Conservation (phyloP, 2,797 vertebrate genomes). For the Argya squamiceps region DNA sequence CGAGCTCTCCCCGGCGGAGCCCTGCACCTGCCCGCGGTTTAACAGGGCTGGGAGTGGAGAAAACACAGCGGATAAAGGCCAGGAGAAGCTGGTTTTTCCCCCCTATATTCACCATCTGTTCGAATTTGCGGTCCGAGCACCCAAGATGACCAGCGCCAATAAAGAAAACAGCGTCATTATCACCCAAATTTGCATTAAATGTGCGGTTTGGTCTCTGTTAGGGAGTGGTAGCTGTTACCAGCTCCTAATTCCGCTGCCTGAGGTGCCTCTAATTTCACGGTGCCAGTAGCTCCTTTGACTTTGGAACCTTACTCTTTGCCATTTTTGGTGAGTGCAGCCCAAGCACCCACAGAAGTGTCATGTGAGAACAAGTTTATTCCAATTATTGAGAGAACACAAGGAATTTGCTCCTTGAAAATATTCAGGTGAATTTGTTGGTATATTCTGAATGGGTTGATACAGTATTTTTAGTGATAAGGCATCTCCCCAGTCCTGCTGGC, state of each 20-base stretch:
- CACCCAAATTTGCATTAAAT: neutral
- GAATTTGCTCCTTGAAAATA: neutral
- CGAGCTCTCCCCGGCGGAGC: neutral
- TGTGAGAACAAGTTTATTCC: neutral
- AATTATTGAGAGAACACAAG: neutral
- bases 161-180: neutral
- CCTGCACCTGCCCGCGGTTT: neutral
- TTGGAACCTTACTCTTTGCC: neutral
- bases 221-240: neutral
- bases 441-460: neutral
- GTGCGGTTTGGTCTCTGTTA: neutral
- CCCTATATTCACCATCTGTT: neutral
- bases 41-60: neutral
- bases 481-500: neutral
- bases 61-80: neutral
- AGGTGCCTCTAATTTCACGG: neutral
- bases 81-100: neutral
- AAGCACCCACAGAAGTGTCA: fast-evolving
- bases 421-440: neutral
- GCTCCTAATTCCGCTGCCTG: neutral
- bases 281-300: neutral
- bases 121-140: neutral
- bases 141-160: neutral
- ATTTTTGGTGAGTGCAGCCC: neutral
- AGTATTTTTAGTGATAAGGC: neutral